Evolutionary conservation across 2,113 vertebrate genomes (phyloP), one percentile per base, ranked within the genome.

Genomic region (Tachycineta bicolor): DNA sequence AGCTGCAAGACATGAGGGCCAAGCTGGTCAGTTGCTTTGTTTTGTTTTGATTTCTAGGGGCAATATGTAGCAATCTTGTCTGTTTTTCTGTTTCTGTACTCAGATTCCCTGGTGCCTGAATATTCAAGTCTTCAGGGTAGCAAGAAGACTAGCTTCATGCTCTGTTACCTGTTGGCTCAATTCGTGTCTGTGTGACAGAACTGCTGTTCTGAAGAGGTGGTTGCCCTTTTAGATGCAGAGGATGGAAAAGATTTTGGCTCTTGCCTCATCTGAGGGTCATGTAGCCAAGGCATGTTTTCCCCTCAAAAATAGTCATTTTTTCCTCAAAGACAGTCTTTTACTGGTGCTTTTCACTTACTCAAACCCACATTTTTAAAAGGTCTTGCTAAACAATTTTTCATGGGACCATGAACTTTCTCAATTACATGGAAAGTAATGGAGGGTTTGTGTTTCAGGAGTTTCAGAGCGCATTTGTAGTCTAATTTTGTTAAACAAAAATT

Each of bases 21-120:
- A 95, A 90, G 44, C 31, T 71, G 37, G 81, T 90, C 63, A 34
- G 81, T 91, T 13, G 18, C 59, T 88, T 96, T 84, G 65, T 70
- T 90, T 95, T 92, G 52, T 63, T 96, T 96, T 89, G 65, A 68
- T 93, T 94, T 93, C 84, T 68, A 62, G 44, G 83, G 55, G 56
- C 60, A 69, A 18, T 62, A 50, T 90, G 59, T 92, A 92, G 83
- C 67, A 94, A 64, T 89, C 46, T 46, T 83, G 22, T 64, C 80
- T 90, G 43, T 75, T 70, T 12, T 1, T 63, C 65, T 68, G 12
- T 77, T 89, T 88, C 67, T 90, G 43, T 74, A 4, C 20, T 71
- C 7, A 33, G 25, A 70, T 93, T 44, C 44, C 33, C 58, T 77
- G 24, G 14, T 73, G 58, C 26, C 56, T 76, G 46, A 81, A 23